Percentiles rank a stretch among this genome's conserved stretches.
These are phyloP conservation scores for Heterohyrax brucei DNA, from an alignment of 2,797 vertebrate species.

Conservation along the genomic window DNA sequence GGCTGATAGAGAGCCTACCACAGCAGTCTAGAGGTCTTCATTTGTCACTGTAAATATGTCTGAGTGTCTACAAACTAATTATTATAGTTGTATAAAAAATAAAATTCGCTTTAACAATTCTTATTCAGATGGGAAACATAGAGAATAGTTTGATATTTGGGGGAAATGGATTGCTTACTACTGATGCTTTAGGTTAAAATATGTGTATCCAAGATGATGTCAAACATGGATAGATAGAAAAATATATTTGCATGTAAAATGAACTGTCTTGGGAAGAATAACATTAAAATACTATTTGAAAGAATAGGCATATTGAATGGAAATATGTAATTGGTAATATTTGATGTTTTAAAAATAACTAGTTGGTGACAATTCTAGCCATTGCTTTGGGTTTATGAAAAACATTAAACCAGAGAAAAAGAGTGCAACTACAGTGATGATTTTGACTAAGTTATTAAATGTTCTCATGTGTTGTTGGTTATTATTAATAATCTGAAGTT, in stretches of 20 bases:
- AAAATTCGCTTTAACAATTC: conserved; percentile 66
- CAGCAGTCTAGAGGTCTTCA: conserved; percentile 78
- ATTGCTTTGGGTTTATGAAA: conserved; percentile 57
- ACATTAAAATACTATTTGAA: conserved; percentile 56
- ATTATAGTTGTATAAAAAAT: conserved; percentile 79
- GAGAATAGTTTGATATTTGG: conserved; percentile 41
- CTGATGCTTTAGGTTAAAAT: conserved; percentile 68
- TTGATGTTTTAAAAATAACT: conserved; percentile 53
- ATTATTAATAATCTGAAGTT: not conserved
- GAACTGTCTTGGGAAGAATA: conserved; percentile 12
- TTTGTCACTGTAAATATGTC: conserved; percentile 87
- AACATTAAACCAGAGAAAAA: not conserved
- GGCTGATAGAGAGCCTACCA: conserved; percentile 70
- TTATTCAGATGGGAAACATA: conserved; percentile 27
- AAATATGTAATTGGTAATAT: conserved; percentile 18
- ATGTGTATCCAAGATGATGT: not conserved
- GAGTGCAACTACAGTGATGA: not conserved
- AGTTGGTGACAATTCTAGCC: not conserved
- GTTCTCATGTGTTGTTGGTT: not conserved
- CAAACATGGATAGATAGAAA: conserved; percentile 35
- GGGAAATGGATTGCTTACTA: conserved; percentile 55
- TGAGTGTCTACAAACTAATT: conserved; percentile 85
- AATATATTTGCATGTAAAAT: conserved; percentile 32
- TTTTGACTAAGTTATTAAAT: conserved; percentile 27
- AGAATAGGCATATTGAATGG: not conserved